Conservation (phyloP, 2,888 invertebrate species). For the Aphidius colemani region DNA sequence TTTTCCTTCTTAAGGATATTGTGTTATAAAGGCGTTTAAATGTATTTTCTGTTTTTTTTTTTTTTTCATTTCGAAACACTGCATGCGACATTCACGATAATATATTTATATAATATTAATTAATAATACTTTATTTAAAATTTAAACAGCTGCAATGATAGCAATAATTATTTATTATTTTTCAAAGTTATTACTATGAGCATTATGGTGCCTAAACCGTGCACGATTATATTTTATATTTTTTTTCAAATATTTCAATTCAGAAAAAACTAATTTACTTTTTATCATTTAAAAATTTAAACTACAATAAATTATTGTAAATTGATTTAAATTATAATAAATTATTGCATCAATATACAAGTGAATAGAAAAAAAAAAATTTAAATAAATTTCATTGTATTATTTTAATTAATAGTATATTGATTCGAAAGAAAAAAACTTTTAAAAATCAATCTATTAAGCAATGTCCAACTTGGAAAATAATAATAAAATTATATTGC, state of each 20-base stretch:
- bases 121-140: not conserved
- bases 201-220: not conserved
- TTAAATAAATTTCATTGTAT: no score
- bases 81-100: conserved; percentile 23
- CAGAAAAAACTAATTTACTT: no score
- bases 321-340: no score
- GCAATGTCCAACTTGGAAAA: not conserved
- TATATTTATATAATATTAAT: conserved; percentile 7
- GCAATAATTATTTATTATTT: not conserved
- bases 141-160: not conserved
- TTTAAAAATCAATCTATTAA: no score
- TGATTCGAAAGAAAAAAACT: no score
- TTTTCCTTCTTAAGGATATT: conserved; percentile 17
- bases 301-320: no score
- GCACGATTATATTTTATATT: not conserved
- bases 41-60: not conserved
- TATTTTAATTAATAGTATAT: no score
- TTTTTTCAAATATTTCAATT: not conserved
- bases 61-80: not conserved
- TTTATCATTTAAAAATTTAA: no score
- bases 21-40: conserved; percentile 18
- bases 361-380: no score
- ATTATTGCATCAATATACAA: no score
- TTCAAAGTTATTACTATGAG: not conserved
- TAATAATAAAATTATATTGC: conserved; percentile 25